These are phyloP conservation scores for Dufourea novaeangliae DNA, from an alignment of 1,140 invertebrate genomes.

Conservation along the genomic window DNA sequence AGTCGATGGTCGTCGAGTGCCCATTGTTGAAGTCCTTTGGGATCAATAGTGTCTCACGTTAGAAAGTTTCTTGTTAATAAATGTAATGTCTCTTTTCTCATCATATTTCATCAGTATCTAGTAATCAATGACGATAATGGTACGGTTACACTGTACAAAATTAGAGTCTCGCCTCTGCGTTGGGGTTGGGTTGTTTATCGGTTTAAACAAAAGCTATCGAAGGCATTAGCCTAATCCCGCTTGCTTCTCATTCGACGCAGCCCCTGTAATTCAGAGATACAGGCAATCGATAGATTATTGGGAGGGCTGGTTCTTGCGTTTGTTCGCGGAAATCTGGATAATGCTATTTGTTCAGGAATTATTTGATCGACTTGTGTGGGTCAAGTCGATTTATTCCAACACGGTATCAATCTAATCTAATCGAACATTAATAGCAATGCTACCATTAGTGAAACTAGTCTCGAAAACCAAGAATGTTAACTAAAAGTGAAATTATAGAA, in stretches of 20 bases:
- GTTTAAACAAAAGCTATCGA: conserved; percentile 11
- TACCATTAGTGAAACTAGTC: no score
- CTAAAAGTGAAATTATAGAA: no score
- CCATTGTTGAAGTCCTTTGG: neutral
- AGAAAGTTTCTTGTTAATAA: neutral
- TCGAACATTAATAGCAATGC: no score
- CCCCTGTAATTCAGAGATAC: conserved; percentile 43
- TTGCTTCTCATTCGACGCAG: conserved; percentile 9
- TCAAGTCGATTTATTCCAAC: neutral
- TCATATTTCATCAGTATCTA: neutral
- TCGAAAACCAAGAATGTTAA: no score
- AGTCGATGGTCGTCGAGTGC: neutral
- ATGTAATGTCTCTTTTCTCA: neutral
- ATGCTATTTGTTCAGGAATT: neutral
- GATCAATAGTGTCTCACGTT: neutral
- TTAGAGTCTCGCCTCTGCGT: no score
- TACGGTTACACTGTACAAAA: neutral
- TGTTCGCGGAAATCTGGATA: neutral
- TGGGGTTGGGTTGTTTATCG: conserved; percentile 4
- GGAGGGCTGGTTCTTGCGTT: neutral
- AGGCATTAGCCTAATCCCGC: conserved; percentile 19
- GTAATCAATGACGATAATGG: neutral
- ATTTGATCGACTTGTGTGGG: neutral
- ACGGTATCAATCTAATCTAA: no score
- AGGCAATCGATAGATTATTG: conserved; percentile 14